Base-by-base conservation (phyloP, 2,797 vertebrate genomes). In the Telmatherina bonti region DNA sequence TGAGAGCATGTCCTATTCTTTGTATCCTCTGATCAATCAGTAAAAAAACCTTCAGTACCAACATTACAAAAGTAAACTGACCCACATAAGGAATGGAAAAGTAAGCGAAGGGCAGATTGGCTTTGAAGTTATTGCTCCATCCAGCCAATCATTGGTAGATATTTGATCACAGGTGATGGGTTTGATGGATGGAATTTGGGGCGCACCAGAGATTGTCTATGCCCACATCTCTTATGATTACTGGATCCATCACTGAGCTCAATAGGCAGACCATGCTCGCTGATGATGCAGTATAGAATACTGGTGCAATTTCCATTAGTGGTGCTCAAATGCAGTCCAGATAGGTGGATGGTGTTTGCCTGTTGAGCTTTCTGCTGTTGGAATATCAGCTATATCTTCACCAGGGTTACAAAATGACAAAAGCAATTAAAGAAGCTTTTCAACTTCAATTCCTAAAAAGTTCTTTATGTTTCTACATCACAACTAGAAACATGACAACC, bases 241-340 rank as follows among this genome's bases (percentile, higher is more conserved):
- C 47, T 49, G n/a, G 22, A 35, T n/a, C 61, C 33, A 63, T 51
- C 30, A 62, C n/a, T n/a, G n/a, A 64, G n/a, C 15, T 22, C 47
- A 24, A 49, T 24, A 20, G 41, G 7, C 41, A 2, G 18, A n/a
- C 41, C 3, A 8, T 45, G 7, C 41, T 45, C 41, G 18, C 16
- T 45, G 41, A 45, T 18, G 38, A 43, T 43, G 38, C 38, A 43
- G 16, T 45, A 45, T 45, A 45, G 16, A 18, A 8, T n/a, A 20
- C 41, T 45, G 16, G 41, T 45, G 18, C 41, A 45, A 49, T 49
- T 49, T 49, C 9, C 22, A 24, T 49, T 24, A 24, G 45, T 22
- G 9, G 45, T 45, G 45, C 45, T 47, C 45, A 47, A 47, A 47
- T 22, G 10, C n/a, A 47, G 47, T 49, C 47, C 12, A 24, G 47